A percentile compares a stretch with the other conserved stretches of the same genome.
Evolutionary conservation across 1,140 invertebrate species (phyloP).

Genomic region (Drosophila ogumai): DNA sequence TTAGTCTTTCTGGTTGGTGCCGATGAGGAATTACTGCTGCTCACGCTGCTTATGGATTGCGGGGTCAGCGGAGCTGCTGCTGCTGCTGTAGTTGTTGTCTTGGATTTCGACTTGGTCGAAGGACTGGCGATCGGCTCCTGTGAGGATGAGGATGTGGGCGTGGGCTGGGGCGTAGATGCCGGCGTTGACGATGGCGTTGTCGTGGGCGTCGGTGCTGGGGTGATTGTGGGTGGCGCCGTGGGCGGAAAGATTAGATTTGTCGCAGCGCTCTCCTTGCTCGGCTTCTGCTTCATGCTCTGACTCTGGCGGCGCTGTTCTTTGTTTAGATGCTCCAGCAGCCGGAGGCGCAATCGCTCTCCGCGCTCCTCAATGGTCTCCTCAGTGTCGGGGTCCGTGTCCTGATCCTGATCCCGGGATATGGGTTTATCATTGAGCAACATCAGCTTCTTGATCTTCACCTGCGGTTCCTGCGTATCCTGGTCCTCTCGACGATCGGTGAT

Average conservation of each 20-base stretch:
- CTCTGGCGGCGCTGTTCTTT: slow-evolving; percentile 45
- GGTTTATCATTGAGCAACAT: slow-evolving; percentile 8
- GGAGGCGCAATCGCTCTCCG: slow-evolving; percentile 31
- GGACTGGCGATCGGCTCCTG: slow-evolving; percentile 12
- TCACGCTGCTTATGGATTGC: slow-evolving; percentile 57
- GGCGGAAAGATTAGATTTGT: slow-evolving; percentile 67
- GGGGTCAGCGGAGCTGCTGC: slow-evolving; percentile 39
- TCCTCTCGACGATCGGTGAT: background rate
- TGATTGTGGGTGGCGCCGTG: slow-evolving; percentile 39
- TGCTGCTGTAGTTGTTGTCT: slow-evolving; percentile 1
- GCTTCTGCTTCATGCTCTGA: slow-evolving; percentile 49
- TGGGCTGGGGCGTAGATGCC: slow-evolving; percentile 24
- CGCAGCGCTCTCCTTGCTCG: slow-evolving; percentile 18
- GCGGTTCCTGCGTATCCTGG: background rate
- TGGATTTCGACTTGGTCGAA: slow-evolving; percentile 9
- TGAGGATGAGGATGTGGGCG: slow-evolving; percentile 16
- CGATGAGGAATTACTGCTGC: slow-evolving; percentile 50
- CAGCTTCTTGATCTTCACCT: background rate
- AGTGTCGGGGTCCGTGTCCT: slow-evolving; percentile 14
- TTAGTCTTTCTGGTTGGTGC: slow-evolving; percentile 20
- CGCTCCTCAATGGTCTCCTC: slow-evolving; percentile 38
- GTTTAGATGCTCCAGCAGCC: slow-evolving; percentile 53
- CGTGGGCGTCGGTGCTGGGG: slow-evolving; percentile 63
- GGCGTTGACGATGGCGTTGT: slow-evolving; percentile 45
- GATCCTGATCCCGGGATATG: background rate